phyloP scores from a whole-genome alignment of 2,113 vertebrate genomes.

The Eidolon helvum region DNA sequence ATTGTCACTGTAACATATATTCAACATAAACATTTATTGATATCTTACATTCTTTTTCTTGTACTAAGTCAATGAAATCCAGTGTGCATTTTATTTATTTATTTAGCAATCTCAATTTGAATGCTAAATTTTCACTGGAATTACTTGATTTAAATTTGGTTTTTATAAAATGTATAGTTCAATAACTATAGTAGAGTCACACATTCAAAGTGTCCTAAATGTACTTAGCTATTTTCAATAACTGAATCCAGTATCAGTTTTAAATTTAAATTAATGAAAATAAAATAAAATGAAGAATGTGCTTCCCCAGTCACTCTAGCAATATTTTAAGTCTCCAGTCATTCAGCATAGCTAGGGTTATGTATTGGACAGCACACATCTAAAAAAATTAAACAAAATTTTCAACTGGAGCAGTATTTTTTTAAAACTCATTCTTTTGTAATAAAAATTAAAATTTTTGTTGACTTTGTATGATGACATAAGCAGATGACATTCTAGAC shows the following conservation, averaged over 20 bases:
- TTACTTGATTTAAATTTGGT: neutral
- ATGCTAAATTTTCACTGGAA: neutral
- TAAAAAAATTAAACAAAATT: neutral
- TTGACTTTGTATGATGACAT: neutral
- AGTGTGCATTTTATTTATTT: neutral
- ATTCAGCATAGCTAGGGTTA: neutral
- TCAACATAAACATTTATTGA: neutral
- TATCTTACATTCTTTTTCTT: neutral
- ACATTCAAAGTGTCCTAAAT: neutral
- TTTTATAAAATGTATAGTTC: neutral
- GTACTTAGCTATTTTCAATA: neutral
- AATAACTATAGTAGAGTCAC: neutral
- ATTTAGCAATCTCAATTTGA: neutral
- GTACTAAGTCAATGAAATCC: neutral
- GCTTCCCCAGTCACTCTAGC: neutral
- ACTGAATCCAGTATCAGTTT: neutral
- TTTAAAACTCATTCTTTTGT: neutral
- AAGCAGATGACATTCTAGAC: neutral
- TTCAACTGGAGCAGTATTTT: neutral
- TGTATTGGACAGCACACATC: neutral
- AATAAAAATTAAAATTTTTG: neutral
- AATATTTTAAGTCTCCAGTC: neutral
- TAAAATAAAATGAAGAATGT: neutral
- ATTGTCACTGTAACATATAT: neutral
- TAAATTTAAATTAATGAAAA: slow-evolving; percentile 26